Evolutionary conservation across 2,113 vertebrate species (phyloP), one percentile per base, ranked within the genome.

Genomic region (Triplophysa dalaica): DNA sequence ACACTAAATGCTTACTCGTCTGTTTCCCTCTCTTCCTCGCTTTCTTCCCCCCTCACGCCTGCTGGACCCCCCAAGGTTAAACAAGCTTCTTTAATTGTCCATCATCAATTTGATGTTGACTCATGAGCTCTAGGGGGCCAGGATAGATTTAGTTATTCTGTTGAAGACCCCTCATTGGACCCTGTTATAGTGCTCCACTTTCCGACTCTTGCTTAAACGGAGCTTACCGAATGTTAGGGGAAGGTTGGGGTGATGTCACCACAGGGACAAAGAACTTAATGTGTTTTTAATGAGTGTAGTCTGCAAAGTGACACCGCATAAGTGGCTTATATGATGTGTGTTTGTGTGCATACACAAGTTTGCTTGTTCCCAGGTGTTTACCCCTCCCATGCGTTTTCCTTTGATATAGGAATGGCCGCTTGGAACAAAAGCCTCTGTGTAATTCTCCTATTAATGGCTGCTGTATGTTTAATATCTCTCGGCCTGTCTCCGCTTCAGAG

Each of bases 271-370:
- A 21, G 86, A 88, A 86, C 87, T 85, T 92, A 90, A 93, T 89
- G 90, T 83, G 82, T 89, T 91, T 91, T 90, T 92, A 92, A 93
- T 90, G 90, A 91, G 89, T 83, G 76, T 81, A 81, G 86, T 87
- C 82, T 41, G 83, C 87, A 89, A 81, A 85, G 86, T 87, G 85
- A 90, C 85, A 86, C 84, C 80, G 82, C 83, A 82, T 38, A 89
- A 87, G 84, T 87, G 85, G 82, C 78, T 79, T 78, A 80, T 85
- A 85, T 89, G 83, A 74, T 85, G 82, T 76, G 85, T 65, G 52
- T 65, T 64, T 2, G 24, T 58, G 74, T 74, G 43, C n/a, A n/a
- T 62, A 21, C 19, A 41, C 10, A 45, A 10, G 54, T 70, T 14
- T 58, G 24, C 7, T 58, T 60, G 45, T 26, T 26, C 26, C 26